Evolutionary conservation across 2,888 invertebrate species (phyloP), one percentile per base, ranked within the genome.

Genomic region (Criorhina ranunculi): DNA sequence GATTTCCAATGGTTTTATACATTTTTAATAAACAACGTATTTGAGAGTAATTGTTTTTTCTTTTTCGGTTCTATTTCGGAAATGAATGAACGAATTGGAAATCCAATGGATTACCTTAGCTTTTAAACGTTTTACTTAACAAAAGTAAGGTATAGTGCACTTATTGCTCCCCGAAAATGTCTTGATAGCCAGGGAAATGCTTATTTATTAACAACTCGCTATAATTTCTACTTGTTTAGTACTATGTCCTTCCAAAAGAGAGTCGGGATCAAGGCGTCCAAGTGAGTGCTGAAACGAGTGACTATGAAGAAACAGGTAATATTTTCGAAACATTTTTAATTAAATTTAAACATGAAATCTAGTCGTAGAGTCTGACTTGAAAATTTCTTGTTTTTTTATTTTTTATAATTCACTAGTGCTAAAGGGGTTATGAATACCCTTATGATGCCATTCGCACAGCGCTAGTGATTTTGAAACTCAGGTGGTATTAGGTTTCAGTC

Each of bases 241-340:
- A 37, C 5, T 37, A 29, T 2, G 51, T 59, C 0, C 5, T 15
- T 15, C 70, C 81, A 44, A 82, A 59, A 37, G 59, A 82, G 15
- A 82, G 77, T n/a, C 76, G 81, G 4, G 77, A 77, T 51, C 69
- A 82, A 77, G 57, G 64, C n/a, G 51, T 77, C 5, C 81, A 82
- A 66, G 62, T 51, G 0, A 57, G n/a, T 33, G 70, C 57, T 29
- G 44, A 77, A 6, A 9, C 12, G 8, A 79, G 42, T 37, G 70
- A 64, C n/a, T 9, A 35, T 9, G 64, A 76, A 6, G 55, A 17
- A 62, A 9, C 33, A 24, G 60, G 67, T 75, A 29, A 35, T 33
- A 6, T n/a, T 49, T 24, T 3, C 24, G 1, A 24, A 12, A 5
- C n/a, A n/a, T 24, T 44, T 9, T 37, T 15, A 11, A 37, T 57